These are phyloP conservation scores for Mellilla xanthometata DNA, from an alignment of 2,888 invertebrate genomes.

Conservation along the genomic window DNA sequence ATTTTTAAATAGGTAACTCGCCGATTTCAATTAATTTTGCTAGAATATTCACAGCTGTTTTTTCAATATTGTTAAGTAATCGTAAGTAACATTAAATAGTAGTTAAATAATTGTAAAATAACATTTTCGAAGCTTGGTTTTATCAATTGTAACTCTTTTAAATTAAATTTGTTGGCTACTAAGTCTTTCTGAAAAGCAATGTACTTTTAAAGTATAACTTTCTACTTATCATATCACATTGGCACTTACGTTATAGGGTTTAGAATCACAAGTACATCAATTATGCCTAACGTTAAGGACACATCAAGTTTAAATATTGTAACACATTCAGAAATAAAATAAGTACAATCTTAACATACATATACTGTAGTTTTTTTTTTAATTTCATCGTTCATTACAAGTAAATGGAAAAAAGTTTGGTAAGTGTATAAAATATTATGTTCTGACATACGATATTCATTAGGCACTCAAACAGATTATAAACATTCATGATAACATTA, in stretches of 20 bases:
- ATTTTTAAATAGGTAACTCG: slow-evolving; percentile 22
- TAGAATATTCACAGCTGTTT: slow-evolving; percentile 29
- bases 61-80: slow-evolving; percentile 29
- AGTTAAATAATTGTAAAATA: slow-evolving; percentile 30
- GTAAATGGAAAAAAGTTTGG: too few relatives aligned
- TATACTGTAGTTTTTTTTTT: slow-evolving; percentile 36
- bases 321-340: slow-evolving; percentile 66
- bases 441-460: too few relatives aligned
- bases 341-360: slow-evolving; percentile 56
- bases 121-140: slow-evolving; percentile 27
- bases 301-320: slow-evolving; percentile 62
- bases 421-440: too few relatives aligned
- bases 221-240: slow-evolving; percentile 58
- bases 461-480: too few relatives aligned
- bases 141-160: slow-evolving; percentile 29
- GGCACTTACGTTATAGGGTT: slow-evolving; percentile 52
- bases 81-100: slow-evolving; percentile 16
- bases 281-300: slow-evolving; percentile 55
- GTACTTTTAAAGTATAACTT: slow-evolving; percentile 36
- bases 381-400: background rate
- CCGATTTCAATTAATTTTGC: slow-evolving; percentile 26
- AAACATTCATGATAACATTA: too few relatives aligned
- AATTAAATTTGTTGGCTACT: slow-evolving; percentile 24
- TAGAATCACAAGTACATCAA: slow-evolving; percentile 50
- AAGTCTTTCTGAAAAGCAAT: slow-evolving; percentile 36